These are phyloP conservation scores for Falcunculus frontatus DNA, from an alignment of 2,113 vertebrate genomes.

Conservation along the genomic window DNA sequence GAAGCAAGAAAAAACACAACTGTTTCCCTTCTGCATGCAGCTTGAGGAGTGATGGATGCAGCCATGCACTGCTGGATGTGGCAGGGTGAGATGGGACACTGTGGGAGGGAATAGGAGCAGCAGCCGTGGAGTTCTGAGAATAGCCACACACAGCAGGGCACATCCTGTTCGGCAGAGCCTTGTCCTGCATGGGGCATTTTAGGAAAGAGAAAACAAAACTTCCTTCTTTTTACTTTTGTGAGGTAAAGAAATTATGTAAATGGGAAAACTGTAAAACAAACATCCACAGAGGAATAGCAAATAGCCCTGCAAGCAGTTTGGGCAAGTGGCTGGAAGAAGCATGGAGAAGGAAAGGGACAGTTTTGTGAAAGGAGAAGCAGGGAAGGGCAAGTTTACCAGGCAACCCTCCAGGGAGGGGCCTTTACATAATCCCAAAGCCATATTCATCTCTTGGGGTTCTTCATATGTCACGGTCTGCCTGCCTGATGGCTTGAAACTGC, in stretches of 20 bases:
- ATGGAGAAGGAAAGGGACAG: not conserved
- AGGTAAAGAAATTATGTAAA: not conserved
- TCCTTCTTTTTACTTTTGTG: not conserved
- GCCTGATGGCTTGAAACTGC: not conserved
- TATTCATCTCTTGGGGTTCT: not conserved
- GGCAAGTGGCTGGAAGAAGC: not conserved
- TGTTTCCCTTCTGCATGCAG: not conserved
- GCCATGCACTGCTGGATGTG: not conserved
- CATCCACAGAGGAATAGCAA: not conserved
- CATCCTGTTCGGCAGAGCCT: not conserved
- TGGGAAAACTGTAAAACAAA: not conserved
- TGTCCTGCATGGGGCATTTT: not conserved
- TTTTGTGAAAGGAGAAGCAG: not conserved
- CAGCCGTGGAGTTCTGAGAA: not conserved
- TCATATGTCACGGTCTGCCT: not conserved
- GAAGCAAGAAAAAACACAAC: not conserved
- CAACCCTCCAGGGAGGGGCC: not conserved
- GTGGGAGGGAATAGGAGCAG: not conserved
- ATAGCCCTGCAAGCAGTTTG: not conserved
- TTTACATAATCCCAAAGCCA: not conserved
- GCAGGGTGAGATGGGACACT: not conserved
- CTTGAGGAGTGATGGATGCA: not conserved
- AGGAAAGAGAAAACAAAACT: not conserved
- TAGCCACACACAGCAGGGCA: rapidly evolving
- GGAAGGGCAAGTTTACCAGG: not conserved